Percentiles rank a stretch among this genome's conserved stretches.
Evolutionary conservation across 2,113 vertebrate genomes (phyloP).

Genomic region (Callaeas wilsoni): DNA sequence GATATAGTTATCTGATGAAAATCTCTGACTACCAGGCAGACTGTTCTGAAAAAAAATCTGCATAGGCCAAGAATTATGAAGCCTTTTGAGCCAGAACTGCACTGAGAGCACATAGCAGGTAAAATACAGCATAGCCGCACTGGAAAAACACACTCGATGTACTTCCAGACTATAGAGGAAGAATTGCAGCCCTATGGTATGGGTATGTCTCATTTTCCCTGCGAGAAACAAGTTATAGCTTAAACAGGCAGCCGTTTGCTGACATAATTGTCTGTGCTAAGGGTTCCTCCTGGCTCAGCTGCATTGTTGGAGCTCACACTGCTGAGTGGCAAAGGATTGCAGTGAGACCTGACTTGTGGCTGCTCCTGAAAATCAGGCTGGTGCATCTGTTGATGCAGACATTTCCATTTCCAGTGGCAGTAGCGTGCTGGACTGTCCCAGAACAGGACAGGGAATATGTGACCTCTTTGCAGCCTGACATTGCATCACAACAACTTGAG

Average conservation of each 20-base stretch:
- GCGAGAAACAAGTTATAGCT: constrained; percentile 4
- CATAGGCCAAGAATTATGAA: background rate
- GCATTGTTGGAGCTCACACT: background rate
- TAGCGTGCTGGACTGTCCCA: background rate
- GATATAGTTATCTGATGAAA: background rate
- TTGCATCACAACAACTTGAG: background rate
- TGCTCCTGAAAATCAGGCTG: background rate
- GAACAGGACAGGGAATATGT: background rate
- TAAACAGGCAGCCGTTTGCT: background rate
- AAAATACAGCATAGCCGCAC: background rate
- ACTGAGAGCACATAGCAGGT: background rate
- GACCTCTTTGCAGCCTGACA: accelerated
- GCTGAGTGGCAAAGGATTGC: background rate
- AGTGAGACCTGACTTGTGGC: background rate
- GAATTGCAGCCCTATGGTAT: background rate
- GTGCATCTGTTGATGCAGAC: background rate
- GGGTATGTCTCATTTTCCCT: background rate
- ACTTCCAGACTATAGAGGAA: background rate
- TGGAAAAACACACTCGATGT: background rate
- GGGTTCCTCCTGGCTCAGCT: constrained; percentile 18
- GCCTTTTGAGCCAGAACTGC: background rate
- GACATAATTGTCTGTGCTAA: background rate
- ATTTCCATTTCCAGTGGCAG: background rate
- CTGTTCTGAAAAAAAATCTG: background rate
- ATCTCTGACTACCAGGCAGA: background rate